Base-by-base conservation (phyloP, 1,140 invertebrate genomes). In the Diachasma alloeum region DNA sequence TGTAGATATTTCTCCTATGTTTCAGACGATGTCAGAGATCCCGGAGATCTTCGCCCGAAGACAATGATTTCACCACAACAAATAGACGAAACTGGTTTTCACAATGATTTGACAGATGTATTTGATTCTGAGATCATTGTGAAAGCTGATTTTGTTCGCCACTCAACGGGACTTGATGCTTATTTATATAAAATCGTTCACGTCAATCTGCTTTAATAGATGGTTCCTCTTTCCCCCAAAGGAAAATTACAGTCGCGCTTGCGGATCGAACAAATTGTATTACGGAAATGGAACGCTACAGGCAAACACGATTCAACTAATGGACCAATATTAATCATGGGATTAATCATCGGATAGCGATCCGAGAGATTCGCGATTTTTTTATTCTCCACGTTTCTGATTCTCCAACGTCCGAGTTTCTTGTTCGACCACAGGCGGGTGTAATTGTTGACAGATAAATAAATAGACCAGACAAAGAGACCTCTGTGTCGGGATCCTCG, bases 71-170 rank as follows among this genome's bases (percentile, higher is more conserved):
- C 24, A 48, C 72, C 24, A 39, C 37, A 48, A n/a, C n/a, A 70
- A 46, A 76, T 85, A 91, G 89, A 95, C 94, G 92, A 95, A 94
- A 94, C 94, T 94, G 94, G 95, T 95, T 95, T 96, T 95, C 95
- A 94, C 94, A 95, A 93, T 96, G 95, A 94, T 95, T 94, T 95
- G 93, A 92, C 94, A 95, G 94, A 95, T 94, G 90, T 90, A 92
- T 94, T 91, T 89, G 87, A 92, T 93, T 95, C 94, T 96, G 95
- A 96, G 95, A 95, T 96, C 95, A 96, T 96, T 95, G 94, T 95
- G 95, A 96, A 96, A 96, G 94, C 95, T 96, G 93, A 95, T 95
- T 96, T 95, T 94, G 95, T 95, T 93, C 90, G 85, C 56, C 82
- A 82, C 67, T 83, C 88, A 72, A 80, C 87, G 69, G 48, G 80